A percentile compares a stretch with the other conserved stretches of the same genome.
Evolutionary conservation across 2,113 vertebrate species (phyloP).

Genomic region (Hyla sarda): DNA sequence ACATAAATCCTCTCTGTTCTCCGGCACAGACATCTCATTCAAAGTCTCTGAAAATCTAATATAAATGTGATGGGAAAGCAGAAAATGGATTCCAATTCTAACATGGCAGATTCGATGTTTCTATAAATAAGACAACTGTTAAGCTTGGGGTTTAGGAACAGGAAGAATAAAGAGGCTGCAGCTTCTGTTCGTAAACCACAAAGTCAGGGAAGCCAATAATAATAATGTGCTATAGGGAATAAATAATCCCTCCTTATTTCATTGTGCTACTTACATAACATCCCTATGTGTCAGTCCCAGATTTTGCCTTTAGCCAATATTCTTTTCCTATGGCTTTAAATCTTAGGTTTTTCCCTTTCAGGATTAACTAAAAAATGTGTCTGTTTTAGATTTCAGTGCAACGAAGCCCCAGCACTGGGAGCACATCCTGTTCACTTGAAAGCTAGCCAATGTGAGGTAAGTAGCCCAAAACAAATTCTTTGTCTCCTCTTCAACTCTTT

Average conservation of each 20-base stretch:
- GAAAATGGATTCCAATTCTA: not conserved
- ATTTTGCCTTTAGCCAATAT: not conserved
- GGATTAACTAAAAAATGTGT: constrained; percentile 38
- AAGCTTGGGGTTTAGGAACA: not conserved
- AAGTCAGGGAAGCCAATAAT: not conserved
- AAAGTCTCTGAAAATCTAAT: not conserved
- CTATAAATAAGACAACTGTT: not conserved
- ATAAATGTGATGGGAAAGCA: not conserved
- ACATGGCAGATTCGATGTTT: not conserved
- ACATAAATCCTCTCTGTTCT: not conserved
- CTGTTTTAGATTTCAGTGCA: constrained; percentile 40
- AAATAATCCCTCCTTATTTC: not conserved
- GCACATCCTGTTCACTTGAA: constrained; percentile 15
- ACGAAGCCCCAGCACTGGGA: constrained; percentile 4
- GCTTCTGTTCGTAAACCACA: constrained; percentile 8
- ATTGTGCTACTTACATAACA: not conserved
- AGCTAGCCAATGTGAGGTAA: not conserved
- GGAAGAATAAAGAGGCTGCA: not conserved
- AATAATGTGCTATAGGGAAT: not conserved
- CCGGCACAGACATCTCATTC: not conserved
- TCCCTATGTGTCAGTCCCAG: not conserved
- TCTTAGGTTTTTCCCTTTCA: not conserved
- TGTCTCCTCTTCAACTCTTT: not conserved
- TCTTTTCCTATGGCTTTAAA: constrained; percentile 7
- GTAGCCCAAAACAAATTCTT: constrained; percentile 11